phyloP scores from a whole-genome alignment of 53 echinoderm and acorn worm species.

The Paracentrotus lividus region DNA sequence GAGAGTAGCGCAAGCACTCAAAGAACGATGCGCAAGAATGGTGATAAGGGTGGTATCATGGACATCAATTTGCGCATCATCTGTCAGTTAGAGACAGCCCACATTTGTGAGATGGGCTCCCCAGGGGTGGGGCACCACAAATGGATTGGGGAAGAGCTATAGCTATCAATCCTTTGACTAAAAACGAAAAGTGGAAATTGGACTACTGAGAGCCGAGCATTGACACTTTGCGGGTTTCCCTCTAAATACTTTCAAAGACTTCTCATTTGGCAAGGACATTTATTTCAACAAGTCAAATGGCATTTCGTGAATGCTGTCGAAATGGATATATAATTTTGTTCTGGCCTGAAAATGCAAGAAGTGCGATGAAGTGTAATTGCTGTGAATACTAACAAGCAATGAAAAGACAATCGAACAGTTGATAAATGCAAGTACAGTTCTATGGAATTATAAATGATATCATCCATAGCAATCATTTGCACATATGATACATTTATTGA shows the following conservation, averaged over 20 bases:
- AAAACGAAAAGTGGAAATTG: slow-evolving; percentile 41
- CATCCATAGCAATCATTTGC: not conserved
- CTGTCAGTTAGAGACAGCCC: slow-evolving; percentile 54
- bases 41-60: slow-evolving; percentile 41
- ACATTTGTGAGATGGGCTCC: slow-evolving; percentile 50
- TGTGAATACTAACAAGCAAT: not conserved
- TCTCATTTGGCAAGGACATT: not conserved
- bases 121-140: slow-evolving; percentile 31
- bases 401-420: no score
- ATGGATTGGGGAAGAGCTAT: slow-evolving; percentile 29
- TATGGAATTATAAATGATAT: no score
- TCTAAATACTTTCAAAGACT: slow-evolving; percentile 4
- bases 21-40: slow-evolving; percentile 51
- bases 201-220: slow-evolving; percentile 40
- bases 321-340: not conserved
- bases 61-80: slow-evolving; percentile 69
- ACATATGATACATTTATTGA: not conserved
- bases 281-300: slow-evolving; percentile 20
- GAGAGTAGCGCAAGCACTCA: not conserved
- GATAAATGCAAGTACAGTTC: no score
- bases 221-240: slow-evolving; percentile 33
- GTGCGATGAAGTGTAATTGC: not conserved
- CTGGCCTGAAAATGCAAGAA: not conserved
- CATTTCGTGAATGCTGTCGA: not conserved
- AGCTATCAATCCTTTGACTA: not conserved